Evolutionary conservation across 2,113 vertebrate species (phyloP).

Genomic region (Bothrops jararaca): DNA sequence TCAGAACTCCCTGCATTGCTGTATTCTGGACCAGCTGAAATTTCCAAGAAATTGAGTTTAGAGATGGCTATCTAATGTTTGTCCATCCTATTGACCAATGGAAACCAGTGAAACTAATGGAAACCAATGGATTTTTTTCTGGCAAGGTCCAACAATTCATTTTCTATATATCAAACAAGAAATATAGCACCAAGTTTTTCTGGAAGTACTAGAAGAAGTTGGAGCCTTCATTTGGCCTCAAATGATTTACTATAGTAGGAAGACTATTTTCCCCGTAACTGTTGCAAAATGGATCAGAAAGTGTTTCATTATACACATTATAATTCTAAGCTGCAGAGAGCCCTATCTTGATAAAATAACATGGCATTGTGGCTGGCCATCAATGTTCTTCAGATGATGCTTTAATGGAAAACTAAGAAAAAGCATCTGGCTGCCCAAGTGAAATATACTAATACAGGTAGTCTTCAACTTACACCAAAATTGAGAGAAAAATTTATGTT

Average conservation of each 20-base stretch:
- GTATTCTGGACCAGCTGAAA: too few species aligned
- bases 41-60: too few species aligned
- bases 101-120: background rate
- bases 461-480: background rate
- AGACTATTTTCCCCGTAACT: background rate
- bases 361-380: rapidly evolving
- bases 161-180: background rate
- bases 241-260: background rate
- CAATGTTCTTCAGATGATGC: constrained; percentile 20
- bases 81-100: too few species aligned
- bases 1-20: too few species aligned
- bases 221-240: background rate
- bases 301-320: background rate
- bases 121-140: background rate
- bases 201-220: background rate
- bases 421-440: constrained; percentile 19
- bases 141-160: background rate
- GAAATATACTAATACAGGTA: constrained; percentile 33
- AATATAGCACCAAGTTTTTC: background rate
- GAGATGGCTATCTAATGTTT: too few species aligned
- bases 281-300: background rate
- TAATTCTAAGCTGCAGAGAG: constrained; percentile 4
- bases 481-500: background rate
- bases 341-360: background rate
- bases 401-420: constrained; percentile 37